A percentile compares a stretch with the other conserved stretches of the same genome.
Conservation (phyloP, 2,113 vertebrate species). For the Aptenodytes forsteri region DNA sequence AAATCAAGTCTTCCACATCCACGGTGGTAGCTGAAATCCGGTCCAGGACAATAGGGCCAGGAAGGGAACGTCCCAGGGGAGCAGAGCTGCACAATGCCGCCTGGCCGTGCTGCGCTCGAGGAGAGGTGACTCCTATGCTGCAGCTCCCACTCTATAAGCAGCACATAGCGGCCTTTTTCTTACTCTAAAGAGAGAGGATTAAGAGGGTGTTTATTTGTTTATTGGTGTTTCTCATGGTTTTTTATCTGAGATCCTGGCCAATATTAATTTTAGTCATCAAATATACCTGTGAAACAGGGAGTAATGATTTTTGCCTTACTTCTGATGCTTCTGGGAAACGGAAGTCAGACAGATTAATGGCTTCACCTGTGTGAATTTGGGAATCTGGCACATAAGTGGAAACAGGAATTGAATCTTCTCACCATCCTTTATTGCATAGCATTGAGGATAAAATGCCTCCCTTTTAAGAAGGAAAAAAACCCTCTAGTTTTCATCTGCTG, state of each 20-base stretch:
- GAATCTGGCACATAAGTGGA: neutral
- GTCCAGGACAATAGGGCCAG: neutral
- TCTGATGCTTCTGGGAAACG: neutral
- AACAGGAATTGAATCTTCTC: neutral
- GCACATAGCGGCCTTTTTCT: neutral
- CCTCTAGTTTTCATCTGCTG: neutral
- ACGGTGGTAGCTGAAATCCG: neutral
- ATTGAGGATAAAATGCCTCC: neutral
- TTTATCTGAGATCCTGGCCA: neutral
- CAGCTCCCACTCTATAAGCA: neutral
- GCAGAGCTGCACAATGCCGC: neutral
- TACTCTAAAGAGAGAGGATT: neutral
- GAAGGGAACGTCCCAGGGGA: neutral
- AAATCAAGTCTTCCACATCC: neutral
- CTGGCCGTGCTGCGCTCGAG: accelerated
- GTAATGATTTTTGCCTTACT: neutral
- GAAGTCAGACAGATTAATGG: neutral
- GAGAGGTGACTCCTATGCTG: neutral
- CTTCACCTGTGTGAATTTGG: neutral
- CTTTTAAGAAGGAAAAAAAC: neutral
- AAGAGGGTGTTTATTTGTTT: neutral
- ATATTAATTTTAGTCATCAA: neutral
- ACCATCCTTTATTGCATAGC: neutral
- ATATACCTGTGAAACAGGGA: neutral
- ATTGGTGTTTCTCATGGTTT: neutral